Percentiles rank a stretch among this genome's conserved stretches.
Conservation (phyloP, 2,888 invertebrate species). For the Oscheius myriophilus region DNA sequence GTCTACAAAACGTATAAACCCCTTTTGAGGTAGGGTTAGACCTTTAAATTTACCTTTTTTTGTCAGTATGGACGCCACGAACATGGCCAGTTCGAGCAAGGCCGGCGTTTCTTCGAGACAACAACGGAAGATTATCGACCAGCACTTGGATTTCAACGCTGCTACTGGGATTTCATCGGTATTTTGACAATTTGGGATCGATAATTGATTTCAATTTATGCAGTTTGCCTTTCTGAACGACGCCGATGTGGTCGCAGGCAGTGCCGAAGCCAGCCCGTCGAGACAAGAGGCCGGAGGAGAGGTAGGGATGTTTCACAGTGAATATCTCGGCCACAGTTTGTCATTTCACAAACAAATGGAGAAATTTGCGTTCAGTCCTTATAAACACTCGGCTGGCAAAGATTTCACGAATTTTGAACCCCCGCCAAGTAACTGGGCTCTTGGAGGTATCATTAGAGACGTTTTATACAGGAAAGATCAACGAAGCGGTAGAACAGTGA, state of each 20-base stretch:
- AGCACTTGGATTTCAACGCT: conserved; percentile 57
- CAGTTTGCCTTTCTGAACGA: conserved; percentile 3
- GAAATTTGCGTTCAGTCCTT: no score
- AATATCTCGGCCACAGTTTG: no score
- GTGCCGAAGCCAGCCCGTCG: neutral
- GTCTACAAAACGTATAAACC: conserved; percentile 41
- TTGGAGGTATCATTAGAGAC: no score
- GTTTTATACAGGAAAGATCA: no score
- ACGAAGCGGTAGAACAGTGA: no score
- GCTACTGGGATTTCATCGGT: conserved; percentile 45
- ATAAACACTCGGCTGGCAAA: no score
- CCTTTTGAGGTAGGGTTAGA: conserved; percentile 32
- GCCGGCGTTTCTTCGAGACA: conserved; percentile 26
- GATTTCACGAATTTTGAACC: neutral
- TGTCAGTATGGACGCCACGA: conserved; percentile 22
- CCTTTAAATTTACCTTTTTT: neutral
- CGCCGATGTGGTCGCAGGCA: conserved; percentile 1
- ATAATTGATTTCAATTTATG: neutral
- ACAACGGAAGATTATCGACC: conserved; percentile 59
- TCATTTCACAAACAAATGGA: no score
- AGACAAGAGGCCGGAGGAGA: neutral
- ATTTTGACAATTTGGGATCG: neutral
- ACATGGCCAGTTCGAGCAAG: conserved; percentile 14
- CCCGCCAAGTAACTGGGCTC: no score
- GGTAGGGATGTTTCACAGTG: neutral